phyloP scores from a whole-genome alignment of 2,113 vertebrate genomes.

The Psittacus erithacus region DNA sequence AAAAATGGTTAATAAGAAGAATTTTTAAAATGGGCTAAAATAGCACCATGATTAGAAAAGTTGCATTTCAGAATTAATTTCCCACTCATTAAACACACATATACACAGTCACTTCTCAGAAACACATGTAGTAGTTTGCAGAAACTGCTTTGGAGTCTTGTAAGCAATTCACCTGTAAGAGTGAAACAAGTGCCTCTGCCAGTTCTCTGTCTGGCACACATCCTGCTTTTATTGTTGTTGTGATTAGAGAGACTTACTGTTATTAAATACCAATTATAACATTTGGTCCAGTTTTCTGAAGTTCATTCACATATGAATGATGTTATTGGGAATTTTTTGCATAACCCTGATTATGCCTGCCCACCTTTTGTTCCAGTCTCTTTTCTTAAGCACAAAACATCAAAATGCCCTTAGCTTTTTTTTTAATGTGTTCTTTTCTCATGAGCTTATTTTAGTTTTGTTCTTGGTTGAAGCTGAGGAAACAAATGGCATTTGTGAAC shows the following conservation, averaged over 20 bases:
- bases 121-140: not conserved
- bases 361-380: not conserved
- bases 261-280: slow-evolving; percentile 36
- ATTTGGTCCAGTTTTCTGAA: slow-evolving; percentile 9
- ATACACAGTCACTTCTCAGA: not conserved
- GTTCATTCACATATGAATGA: slow-evolving; percentile 22
- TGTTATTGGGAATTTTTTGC: not conserved
- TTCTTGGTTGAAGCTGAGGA: not conserved
- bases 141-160: not conserved
- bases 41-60: not conserved
- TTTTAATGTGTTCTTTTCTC: not conserved
- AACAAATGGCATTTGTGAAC: slow-evolving; percentile 2
- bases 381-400: not conserved
- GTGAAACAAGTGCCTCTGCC: slow-evolving; percentile 12
- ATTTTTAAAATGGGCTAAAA: not conserved
- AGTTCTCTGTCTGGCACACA: slow-evolving; percentile 6
- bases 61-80: not conserved
- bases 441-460: not conserved
- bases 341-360: not conserved
- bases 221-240: slow-evolving; percentile 42
- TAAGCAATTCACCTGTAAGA: not conserved
- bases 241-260: slow-evolving; percentile 30
- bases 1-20: not conserved
- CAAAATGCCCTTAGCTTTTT: not conserved
- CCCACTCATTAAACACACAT: not conserved